A percentile compares a stretch with the other conserved stretches of the same genome.
phyloP scores from a whole-genome alignment of 1,140 invertebrate genomes.

The Drosophila nannoptera region DNA sequence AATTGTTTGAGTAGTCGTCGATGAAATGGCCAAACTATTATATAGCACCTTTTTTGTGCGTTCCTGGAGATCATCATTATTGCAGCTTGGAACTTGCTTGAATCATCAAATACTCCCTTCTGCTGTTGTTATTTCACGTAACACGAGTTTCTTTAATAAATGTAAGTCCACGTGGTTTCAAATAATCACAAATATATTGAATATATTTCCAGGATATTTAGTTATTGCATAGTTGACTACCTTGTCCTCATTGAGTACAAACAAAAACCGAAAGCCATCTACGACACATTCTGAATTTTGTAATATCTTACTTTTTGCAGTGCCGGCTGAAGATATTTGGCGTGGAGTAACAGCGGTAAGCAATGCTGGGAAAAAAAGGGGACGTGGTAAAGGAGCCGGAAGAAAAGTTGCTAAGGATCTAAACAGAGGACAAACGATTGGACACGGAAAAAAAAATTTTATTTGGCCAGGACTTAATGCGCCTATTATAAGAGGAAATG shows the following conservation, averaged over 20 bases:
- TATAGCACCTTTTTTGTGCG: neutral
- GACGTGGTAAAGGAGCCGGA: constrained; percentile 90
- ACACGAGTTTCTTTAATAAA: constrained; percentile 81
- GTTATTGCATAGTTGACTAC: too few species aligned
- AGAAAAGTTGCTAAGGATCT: constrained; percentile 89
- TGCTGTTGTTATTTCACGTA: neutral
- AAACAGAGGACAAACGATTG: constrained; percentile 94
- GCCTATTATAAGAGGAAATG: constrained; percentile 88
- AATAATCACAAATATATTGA: neutral
- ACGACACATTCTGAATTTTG: neutral
- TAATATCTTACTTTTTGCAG: constrained; percentile 79
- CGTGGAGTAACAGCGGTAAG: constrained; percentile 96
- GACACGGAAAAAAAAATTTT: constrained; percentile 90
- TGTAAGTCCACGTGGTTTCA: constrained; percentile 68
- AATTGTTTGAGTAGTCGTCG: too few species aligned
- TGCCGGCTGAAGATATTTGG: constrained; percentile 92
- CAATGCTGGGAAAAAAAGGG: constrained; percentile 96
- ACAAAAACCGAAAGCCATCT: too few species aligned
- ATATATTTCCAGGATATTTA: too few species aligned
- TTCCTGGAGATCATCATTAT: neutral
- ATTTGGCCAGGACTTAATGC: constrained; percentile 95
- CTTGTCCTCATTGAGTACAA: too few species aligned
- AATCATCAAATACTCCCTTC: neutral
- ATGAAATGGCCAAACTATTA: neutral
- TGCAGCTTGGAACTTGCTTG: neutral